These are phyloP conservation scores for Gallinago undulata DNA, from an alignment of 2,113 vertebrate genomes.

Conservation along the genomic window DNA sequence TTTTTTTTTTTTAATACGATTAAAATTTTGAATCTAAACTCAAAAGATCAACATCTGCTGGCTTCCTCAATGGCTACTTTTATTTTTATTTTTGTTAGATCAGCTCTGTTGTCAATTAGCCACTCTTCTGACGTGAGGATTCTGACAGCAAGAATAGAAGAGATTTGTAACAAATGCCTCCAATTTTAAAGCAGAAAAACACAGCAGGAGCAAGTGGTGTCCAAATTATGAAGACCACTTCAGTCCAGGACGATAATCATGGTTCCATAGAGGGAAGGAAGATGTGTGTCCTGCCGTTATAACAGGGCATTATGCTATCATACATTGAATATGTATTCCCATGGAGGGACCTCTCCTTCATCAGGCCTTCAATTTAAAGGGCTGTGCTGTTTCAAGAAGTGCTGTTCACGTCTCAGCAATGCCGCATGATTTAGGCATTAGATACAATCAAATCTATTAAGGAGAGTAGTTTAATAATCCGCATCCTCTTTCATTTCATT, in stretches of 20 bases:
- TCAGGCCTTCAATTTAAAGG: constrained; percentile 29
- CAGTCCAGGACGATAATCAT: not conserved
- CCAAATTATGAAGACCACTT: constrained; percentile 24
- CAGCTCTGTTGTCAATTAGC: not conserved
- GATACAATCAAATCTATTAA: constrained; percentile 44
- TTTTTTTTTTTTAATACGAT: not conserved
- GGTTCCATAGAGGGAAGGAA: not conserved
- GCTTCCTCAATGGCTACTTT: not conserved
- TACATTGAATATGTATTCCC: constrained; percentile 12
- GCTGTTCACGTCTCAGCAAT: constrained; percentile 8
- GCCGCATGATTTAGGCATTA: not conserved
- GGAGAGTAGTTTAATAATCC: constrained; percentile 40
- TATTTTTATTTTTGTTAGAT: not conserved
- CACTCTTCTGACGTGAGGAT: not conserved
- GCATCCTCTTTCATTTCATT: constrained; percentile 7
- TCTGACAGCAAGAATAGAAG: not conserved
- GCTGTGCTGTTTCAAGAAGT: not conserved
- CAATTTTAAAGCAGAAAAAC: constrained; percentile 34
- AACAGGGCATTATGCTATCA: constrained; percentile 24
- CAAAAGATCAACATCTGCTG: not conserved
- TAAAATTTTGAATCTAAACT: not conserved
- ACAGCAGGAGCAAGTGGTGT: not conserved
- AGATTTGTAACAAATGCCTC: constrained; percentile 1
- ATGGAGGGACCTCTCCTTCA: not conserved
- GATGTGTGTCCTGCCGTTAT: constrained; percentile 19